Evolutionary conservation across 2,888 invertebrate species (phyloP).

Genomic region (Hololepta plana): DNA sequence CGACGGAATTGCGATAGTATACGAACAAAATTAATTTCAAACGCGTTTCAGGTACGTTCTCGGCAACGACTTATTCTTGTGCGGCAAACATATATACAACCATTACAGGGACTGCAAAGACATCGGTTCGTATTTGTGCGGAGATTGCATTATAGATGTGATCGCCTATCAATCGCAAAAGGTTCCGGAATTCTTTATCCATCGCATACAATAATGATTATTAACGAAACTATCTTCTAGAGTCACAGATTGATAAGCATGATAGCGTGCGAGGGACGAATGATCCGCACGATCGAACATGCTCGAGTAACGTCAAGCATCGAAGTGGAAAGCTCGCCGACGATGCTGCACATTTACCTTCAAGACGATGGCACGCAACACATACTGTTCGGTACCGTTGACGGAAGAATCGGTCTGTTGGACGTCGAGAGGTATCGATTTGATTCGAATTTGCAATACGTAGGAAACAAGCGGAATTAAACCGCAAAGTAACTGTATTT

Average conservation of each 20-base stretch:
- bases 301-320: slow-evolving; percentile 44
- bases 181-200: slow-evolving; percentile 19
- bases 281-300: slow-evolving; percentile 56
- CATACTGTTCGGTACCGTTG: slow-evolving; percentile 72
- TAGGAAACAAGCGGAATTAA: background rate
- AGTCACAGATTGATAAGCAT: slow-evolving; percentile 46
- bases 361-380: slow-evolving; percentile 50
- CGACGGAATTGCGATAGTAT: too few species aligned
- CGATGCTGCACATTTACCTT: slow-evolving; percentile 46
- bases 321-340: slow-evolving; percentile 31
- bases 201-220: slow-evolving; percentile 1
- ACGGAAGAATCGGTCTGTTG: slow-evolving; percentile 74
- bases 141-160: slow-evolving; percentile 77
- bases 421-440: slow-evolving; percentile 31
- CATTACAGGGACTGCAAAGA: slow-evolving; percentile 84
- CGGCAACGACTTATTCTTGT: slow-evolving; percentile 71
- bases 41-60: slow-evolving; percentile 48
- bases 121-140: slow-evolving; percentile 68
- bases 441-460: background rate
- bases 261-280: slow-evolving; percentile 67
- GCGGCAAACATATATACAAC: slow-evolving; percentile 67
- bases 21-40: too few species aligned
- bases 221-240: slow-evolving; percentile 25
- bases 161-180: slow-evolving; percentile 41
- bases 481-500: too few species aligned